Conservation (phyloP, 53 echinoderm and acorn worm species). For the Holothuria scabra region DNA sequence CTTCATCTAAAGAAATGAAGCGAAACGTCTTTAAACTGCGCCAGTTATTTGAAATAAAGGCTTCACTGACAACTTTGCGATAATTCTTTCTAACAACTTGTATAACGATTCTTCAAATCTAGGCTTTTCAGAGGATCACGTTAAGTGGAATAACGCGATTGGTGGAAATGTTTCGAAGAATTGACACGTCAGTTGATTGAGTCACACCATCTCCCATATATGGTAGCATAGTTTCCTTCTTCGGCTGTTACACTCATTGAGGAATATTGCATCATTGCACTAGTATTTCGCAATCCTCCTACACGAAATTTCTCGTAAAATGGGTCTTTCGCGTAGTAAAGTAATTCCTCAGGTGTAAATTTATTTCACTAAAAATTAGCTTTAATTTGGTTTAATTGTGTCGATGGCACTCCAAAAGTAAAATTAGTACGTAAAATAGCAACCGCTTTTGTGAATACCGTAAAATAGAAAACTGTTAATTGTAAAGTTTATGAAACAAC, state of each 20-base stretch:
- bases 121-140: too few relatives aligned
- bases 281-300: slow-evolving; percentile 9
- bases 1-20: too few relatives aligned
- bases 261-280: slow-evolving; percentile 34
- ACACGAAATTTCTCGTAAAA: not conserved
- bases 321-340: slow-evolving; percentile 7
- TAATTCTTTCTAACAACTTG: too few relatives aligned
- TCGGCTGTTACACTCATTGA: not conserved
- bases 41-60: not conserved
- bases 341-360: not conserved
- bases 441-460: too few relatives aligned
- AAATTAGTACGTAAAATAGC: too few relatives aligned
- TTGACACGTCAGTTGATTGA: slow-evolving; percentile 28
- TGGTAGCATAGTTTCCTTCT: slow-evolving; percentile 12
- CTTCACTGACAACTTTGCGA: too few relatives aligned
- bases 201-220: slow-evolving; percentile 16
- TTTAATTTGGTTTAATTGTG: too few relatives aligned
- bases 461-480: too few relatives aligned
- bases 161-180: slow-evolving; percentile 33
- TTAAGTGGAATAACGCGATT: slow-evolving; percentile 44
- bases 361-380: too few relatives aligned
- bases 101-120: too few relatives aligned
- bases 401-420: too few relatives aligned
- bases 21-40: not conserved
- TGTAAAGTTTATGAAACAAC: too few relatives aligned